A percentile compares a stretch with the other conserved stretches of the same genome.
Conservation (phyloP, 2,888 invertebrate genomes). For the Amblyteles armatorius region DNA sequence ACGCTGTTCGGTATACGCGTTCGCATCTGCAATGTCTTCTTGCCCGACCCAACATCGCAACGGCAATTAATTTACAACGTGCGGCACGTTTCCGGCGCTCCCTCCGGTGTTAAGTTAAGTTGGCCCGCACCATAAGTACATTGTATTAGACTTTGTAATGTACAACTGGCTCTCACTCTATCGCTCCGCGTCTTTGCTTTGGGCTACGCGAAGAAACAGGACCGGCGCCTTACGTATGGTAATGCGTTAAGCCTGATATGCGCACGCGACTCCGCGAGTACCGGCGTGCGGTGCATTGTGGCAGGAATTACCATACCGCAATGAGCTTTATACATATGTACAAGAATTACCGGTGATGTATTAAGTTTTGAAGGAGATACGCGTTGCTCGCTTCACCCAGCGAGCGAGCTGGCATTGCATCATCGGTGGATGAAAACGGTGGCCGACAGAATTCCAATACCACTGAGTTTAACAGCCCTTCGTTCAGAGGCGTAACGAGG, state of each 20-base stretch:
- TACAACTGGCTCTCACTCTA: constrained; percentile 58
- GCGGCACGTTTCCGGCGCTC: constrained; percentile 65
- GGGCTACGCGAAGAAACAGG: constrained; percentile 53
- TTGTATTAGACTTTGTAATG: constrained; percentile 80
- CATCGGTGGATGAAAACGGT: neutral
- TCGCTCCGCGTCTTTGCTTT: constrained; percentile 34
- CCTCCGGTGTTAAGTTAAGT: constrained; percentile 64
- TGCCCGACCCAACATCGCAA: constrained; percentile 34
- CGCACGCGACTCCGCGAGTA: constrained; percentile 61
- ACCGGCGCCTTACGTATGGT: constrained; percentile 76
- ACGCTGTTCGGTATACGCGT: neutral
- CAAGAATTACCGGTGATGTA: constrained; percentile 40
- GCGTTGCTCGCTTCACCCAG: neutral
- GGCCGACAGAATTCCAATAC: neutral
- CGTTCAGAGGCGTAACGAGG: neutral
- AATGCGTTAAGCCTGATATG: constrained; percentile 77
- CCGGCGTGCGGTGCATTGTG: constrained; percentile 66
- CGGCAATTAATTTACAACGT: constrained; percentile 68
- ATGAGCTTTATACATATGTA: constrained; percentile 64
- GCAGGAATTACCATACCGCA: constrained; percentile 70
- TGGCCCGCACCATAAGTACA: constrained; percentile 61
- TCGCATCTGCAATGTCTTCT: constrained; percentile 19
- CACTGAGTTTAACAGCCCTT: neutral
- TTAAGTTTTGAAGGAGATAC: constrained; percentile 20
- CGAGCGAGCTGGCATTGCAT: neutral